Conservation (phyloP, 1,140 invertebrate species). For the Mizuhopecten yessoensis region DNA sequence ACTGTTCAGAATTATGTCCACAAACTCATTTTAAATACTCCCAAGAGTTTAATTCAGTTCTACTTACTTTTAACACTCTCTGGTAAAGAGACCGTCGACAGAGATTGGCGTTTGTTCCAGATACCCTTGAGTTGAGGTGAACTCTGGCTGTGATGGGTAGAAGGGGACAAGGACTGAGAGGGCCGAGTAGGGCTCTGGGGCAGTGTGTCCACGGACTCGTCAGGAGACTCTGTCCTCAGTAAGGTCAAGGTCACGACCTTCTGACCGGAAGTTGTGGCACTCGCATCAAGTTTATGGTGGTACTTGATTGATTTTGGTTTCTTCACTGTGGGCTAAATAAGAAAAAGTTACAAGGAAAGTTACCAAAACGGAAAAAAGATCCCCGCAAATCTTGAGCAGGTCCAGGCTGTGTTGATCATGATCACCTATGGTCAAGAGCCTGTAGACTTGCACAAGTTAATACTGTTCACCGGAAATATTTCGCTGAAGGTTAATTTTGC, state of each 20-base stretch:
- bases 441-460: too few species aligned
- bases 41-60: too few species aligned
- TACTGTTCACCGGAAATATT: too few species aligned
- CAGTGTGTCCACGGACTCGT: not conserved
- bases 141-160: conserved; percentile 53
- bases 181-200: not conserved
- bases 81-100: conserved; percentile 1
- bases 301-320: conserved; percentile 75
- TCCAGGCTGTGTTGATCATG: too few species aligned
- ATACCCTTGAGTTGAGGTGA: conserved; percentile 66
- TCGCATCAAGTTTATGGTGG: conserved; percentile 70
- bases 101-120: conserved; percentile 57
- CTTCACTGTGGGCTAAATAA: conserved; percentile 71
- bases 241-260: conserved; percentile 75
- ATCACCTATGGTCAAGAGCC: too few species aligned
- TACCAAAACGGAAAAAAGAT: too few species aligned
- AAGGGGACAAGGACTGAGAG: conserved; percentile 42
- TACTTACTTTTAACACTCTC: conserved; percentile 41
- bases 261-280: conserved; percentile 67
- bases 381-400: too few species aligned
- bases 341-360: not conserved
- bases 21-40: too few species aligned
- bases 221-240: conserved; percentile 42
- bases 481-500: too few species aligned
- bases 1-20: too few species aligned